These are phyloP conservation scores for Drosophila oshimai DNA, from an alignment of 1,140 invertebrate species.

Conservation along the genomic window DNA sequence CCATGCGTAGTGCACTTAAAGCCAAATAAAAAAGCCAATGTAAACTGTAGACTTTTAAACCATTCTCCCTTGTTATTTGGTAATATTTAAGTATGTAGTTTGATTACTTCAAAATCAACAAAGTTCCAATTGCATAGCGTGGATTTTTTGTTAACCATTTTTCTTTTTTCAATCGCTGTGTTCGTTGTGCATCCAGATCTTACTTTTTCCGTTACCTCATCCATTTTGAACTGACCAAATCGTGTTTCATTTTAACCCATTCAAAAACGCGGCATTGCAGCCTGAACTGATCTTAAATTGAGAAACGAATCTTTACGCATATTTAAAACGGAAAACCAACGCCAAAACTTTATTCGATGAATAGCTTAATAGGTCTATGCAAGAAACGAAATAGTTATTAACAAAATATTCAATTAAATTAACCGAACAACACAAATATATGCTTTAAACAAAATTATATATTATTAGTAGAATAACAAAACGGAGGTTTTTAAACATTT, in stretches of 20 bases:
- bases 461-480: neutral
- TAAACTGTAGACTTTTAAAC: conserved; percentile 11
- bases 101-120: neutral
- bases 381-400: neutral
- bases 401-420: conserved; percentile 10
- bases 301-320: conserved; percentile 15
- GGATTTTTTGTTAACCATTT: neutral
- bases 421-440: conserved; percentile 19
- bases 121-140: neutral
- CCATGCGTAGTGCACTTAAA: conserved; percentile 5
- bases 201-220: conserved; percentile 21
- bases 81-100: neutral
- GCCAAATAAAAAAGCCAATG: conserved; percentile 21
- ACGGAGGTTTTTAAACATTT: conserved; percentile 1
- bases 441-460: conserved; percentile 8
- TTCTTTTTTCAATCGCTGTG: conserved; percentile 13
- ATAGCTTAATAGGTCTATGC: neutral
- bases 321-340: neutral
- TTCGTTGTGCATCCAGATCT: conserved; percentile 31
- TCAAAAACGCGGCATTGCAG: conserved; percentile 36
- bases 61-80: neutral
- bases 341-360: neutral
- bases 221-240: conserved; percentile 28
- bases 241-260: conserved; percentile 38
- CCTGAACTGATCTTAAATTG: conserved; percentile 32